A percentile compares a stretch with the other conserved stretches of the same genome.
Conservation (phyloP, 2,113 vertebrate species). For the Garra rufa region DNA sequence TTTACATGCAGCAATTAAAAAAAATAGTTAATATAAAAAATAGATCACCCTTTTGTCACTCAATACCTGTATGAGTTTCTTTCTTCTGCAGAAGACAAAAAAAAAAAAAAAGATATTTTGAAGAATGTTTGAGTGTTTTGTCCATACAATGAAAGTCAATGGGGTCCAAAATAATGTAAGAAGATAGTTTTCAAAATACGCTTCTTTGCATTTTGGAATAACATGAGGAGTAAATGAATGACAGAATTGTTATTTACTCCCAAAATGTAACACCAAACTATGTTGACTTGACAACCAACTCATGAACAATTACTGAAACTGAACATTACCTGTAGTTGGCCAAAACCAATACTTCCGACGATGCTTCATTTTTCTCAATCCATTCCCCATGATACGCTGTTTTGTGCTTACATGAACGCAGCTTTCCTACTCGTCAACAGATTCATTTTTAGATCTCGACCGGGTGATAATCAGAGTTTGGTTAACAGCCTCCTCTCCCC, state of each 20-base stretch:
- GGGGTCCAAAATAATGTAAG: neutral
- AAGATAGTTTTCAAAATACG: neutral
- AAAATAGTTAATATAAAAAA: neutral
- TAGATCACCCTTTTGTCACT: neutral
- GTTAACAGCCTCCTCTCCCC: constrained; percentile 13
- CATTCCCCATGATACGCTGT: constrained; percentile 51
- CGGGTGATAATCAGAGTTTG: neutral
- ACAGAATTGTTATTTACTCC: neutral
- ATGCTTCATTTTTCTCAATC: constrained; percentile 69
- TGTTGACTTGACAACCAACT: constrained; percentile 56
- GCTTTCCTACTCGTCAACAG: neutral
- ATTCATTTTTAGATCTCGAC: constrained; percentile 5
- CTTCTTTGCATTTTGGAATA: neutral
- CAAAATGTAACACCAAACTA: neutral
- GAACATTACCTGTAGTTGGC: constrained; percentile 71
- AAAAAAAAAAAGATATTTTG: neutral
- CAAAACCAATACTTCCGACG: constrained; percentile 80
- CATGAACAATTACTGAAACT: constrained; percentile 70
- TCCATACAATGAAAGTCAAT: neutral
- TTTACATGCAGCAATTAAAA: neutral
- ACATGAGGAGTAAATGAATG: neutral
- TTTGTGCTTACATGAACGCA: constrained; percentile 45
- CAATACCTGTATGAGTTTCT: neutral
- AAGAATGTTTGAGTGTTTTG: neutral
- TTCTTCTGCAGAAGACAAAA: neutral